Conservation (phyloP, 2,113 vertebrate species). For the Barnardius zonarius region DNA sequence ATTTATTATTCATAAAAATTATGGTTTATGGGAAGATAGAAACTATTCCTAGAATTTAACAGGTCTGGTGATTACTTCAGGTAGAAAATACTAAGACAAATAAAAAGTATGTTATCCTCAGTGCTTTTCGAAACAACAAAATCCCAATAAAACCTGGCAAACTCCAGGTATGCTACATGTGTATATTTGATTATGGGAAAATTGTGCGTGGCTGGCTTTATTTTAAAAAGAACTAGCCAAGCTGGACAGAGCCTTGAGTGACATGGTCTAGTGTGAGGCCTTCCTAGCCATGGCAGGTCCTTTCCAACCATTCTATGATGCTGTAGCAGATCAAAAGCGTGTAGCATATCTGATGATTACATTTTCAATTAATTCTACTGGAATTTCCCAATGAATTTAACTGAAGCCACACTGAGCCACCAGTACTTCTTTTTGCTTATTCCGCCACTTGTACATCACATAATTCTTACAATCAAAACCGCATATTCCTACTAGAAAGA, state of each 20-base stretch:
- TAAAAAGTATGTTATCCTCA: neutral
- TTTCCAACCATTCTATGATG: neutral
- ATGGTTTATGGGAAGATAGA: neutral
- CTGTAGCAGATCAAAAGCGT: neutral
- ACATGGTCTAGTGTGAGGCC: neutral
- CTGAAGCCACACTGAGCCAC: neutral
- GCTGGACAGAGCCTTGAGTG: neutral
- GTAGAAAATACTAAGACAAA: neutral
- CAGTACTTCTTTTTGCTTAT: neutral
- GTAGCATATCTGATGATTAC: neutral
- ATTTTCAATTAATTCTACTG: neutral
- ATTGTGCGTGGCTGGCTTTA: neutral
- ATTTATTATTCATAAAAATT: neutral
- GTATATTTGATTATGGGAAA: neutral
- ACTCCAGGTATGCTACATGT: neutral
- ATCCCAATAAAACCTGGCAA: neutral
- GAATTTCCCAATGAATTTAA: neutral
- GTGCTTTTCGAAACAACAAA: neutral
- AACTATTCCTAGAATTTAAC: neutral
- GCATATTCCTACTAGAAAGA: neutral
- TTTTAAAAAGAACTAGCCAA: neutral
- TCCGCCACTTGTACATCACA: neutral
- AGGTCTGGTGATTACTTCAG: neutral
- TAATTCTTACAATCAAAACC: neutral
- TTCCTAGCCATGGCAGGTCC: neutral